Base-by-base conservation (phyloP, 2,113 vertebrate genomes). In the Sakesphorus luctuosus region DNA sequence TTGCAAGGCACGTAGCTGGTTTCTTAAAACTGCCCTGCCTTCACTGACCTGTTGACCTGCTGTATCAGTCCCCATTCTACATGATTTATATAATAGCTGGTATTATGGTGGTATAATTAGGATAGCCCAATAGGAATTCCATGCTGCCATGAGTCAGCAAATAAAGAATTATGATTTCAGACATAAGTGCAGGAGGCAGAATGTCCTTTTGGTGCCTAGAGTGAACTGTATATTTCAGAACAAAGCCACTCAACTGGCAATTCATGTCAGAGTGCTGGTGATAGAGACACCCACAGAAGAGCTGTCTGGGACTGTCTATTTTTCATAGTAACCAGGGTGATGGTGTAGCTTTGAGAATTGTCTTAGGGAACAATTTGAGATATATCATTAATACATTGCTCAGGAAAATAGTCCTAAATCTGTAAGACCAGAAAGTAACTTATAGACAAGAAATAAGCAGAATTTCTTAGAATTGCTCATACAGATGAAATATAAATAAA, bases 41-140 rank as follows among this genome's bases (percentile, higher is more conserved):
- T 90, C 46, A 40, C 50, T 85, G 53, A 86, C 84, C 47, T 82
- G n/a, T 67, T 94, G 52, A 87, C 95, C 89, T 91, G 84, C 66
- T 83, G 0, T 40, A 89, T 67, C 46, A 56, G 90, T 87, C 72
- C 79, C 69, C 68, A 52, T 94, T 93, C 91, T 12, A 18, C 46
- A 26, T 31, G 81, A 87, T 84, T 84, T 91, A 72, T 92, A 28
- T 81, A 95, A 86, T 43, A 29, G 68, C 78, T 93, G 81, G 58
- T 92, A 82, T 63, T 84, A 81, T 53, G 56, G 59, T 69, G 91
- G 58, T 96, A 78, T 84, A 92, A 96, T 97, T 95, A 96, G 61
- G 62, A 67, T 74, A 89, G 33, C 81, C 88, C 91, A 87, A 79
- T 92, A 93, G 89, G 81, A 96, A 91, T 96, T 84, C 87, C 74